Percentiles rank a stretch among this genome's conserved stretches.
Evolutionary conservation across 2,113 vertebrate genomes (phyloP).

Genomic region (Silurus glanis): DNA sequence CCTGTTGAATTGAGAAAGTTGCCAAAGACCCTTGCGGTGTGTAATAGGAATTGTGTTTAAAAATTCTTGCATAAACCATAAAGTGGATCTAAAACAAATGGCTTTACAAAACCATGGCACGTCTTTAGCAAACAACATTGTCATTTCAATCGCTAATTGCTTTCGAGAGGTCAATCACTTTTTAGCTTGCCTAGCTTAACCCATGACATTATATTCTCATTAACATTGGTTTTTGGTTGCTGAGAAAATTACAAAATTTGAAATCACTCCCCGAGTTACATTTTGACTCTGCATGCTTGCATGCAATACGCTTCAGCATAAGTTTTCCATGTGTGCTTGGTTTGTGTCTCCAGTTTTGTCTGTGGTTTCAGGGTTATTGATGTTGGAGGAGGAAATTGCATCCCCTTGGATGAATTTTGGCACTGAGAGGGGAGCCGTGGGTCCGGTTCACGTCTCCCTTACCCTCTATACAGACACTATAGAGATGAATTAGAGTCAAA

Average conservation of each 20-base stretch:
- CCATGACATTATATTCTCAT: slow-evolving; percentile 3
- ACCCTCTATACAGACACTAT: background rate
- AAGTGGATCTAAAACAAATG: slow-evolving; percentile 16
- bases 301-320: background rate
- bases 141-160: background rate
- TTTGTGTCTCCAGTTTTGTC: slow-evolving; percentile 15
- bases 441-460: background rate
- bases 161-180: background rate
- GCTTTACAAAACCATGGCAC: background rate
- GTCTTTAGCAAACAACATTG: background rate
- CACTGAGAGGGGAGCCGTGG: slow-evolving; percentile 11
- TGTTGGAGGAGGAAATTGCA: slow-evolving; percentile 36
- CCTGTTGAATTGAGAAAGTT: slow-evolving; percentile 7
- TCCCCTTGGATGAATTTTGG: slow-evolving; percentile 25
- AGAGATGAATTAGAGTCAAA: slow-evolving; percentile 31
- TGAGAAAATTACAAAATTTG: slow-evolving; percentile 14
- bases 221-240: background rate
- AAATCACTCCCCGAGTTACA: slow-evolving; percentile 4
- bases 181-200: slow-evolving; percentile 3
- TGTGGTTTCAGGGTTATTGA: slow-evolving; percentile 43
- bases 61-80: slow-evolving; percentile 4
- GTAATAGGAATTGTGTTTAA: background rate
- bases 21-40: background rate
- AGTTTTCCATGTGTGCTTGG: slow-evolving; percentile 33
- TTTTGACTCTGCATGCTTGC: slow-evolving; percentile 5